Conservation (phyloP, 2,797 vertebrate species). For the Erithacus rubecula region DNA sequence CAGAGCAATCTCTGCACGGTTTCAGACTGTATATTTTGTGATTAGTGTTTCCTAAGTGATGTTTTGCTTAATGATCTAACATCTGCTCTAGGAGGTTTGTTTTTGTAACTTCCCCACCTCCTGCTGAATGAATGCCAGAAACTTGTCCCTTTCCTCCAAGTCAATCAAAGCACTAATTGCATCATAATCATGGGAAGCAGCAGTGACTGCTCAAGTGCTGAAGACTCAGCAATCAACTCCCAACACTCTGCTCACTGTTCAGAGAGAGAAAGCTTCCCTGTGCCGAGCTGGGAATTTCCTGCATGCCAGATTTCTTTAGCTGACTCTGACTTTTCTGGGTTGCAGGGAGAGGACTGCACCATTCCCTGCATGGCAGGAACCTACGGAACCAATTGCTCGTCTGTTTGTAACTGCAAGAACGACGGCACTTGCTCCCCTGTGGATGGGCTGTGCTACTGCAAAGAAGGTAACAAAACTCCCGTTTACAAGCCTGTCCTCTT, state of each 20-base stretch:
- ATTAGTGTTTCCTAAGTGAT: conserved; percentile 62
- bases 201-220: conserved; percentile 26
- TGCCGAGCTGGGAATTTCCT: conserved; percentile 25
- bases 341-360: conserved; percentile 90
- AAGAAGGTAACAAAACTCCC: conserved; percentile 84
- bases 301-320: background rate
- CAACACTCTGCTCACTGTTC: background rate
- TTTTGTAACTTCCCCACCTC: conserved; percentile 60
- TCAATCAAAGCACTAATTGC: conserved; percentile 42
- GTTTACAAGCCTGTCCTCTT: background rate
- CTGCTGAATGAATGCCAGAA: conserved; percentile 52
- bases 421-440: conserved; percentile 85
- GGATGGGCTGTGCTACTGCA: conserved; percentile 94
- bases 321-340: conserved; percentile 9
- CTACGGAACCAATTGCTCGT: conserved; percentile 90
- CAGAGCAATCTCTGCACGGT: background rate
- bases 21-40: conserved; percentile 68
- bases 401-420: conserved; percentile 88
- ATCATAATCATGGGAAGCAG: conserved; percentile 35
- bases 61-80: conserved; percentile 71
- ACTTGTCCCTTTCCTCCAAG: conserved; percentile 57
- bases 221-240: conserved; percentile 38
- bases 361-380: conserved; percentile 83
- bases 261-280: background rate
- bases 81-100: conserved; percentile 71